Base-by-base conservation (phyloP, 2,888 invertebrate species). In the Galerucella nymphaeae region DNA sequence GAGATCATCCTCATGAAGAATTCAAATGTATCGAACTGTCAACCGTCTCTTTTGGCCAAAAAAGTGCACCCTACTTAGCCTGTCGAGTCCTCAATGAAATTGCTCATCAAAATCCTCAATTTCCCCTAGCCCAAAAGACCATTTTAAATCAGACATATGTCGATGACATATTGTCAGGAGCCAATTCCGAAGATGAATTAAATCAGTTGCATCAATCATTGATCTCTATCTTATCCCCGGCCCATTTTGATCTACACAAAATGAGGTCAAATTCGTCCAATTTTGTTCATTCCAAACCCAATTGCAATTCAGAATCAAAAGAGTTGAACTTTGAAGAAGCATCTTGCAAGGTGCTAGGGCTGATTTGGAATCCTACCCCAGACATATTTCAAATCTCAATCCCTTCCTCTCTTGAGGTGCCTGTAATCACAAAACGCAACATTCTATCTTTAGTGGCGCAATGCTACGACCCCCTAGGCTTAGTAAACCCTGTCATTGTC, bases 401-500 rank as follows among this genome's bases (percentile, higher is more conserved):
- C 16, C 50, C 16, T 50, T 50, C 50, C 50, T 50, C 8, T 16
- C n/a, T 16, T 50, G 50, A 50, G n/a, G 50, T 50, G 50, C 50
- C 50, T 50, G 50, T 50, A n/a, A 50, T 50, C 16, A 50, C 50
- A 50, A 50, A 50, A 50, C 50, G 50, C 50, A 50, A n/a, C 50
- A 50, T 50, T 6, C 50, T 50, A 6, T 50, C 50, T 50, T 50
- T 50, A 1, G 50, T 50, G 50, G 50, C 50, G 50, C 50, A 50
- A 50, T 50, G 16, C n/a, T 50, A 16, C 50, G 50, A 50, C 50
- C 50, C 50, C 50, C 50, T 50, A 16, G 50, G 50, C 5, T 50
- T 50, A 45, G 45, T 45, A n/a, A 50, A 50, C 50, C 50, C 50
- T 50, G 50, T 50, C 50, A 50, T 50, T 50, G 50, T 50, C 50